Percentiles rank a stretch among this genome's conserved stretches.
These are phyloP conservation scores for Poicephalus meyeri DNA, from an alignment of 2,113 vertebrate species.

Conservation along the genomic window DNA sequence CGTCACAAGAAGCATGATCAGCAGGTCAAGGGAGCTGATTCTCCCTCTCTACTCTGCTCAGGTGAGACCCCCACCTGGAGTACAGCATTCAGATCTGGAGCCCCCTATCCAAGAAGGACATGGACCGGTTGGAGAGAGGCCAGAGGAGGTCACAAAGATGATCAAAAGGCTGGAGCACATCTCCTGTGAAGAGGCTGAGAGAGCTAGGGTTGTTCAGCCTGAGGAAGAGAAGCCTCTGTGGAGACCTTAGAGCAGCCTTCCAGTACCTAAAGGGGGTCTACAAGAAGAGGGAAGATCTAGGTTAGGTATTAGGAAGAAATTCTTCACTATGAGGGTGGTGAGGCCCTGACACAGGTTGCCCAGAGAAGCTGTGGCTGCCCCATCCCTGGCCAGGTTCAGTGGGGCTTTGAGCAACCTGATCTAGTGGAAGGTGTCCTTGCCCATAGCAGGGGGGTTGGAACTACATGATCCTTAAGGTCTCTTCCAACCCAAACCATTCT, in stretches of 20 bases:
- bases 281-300: background rate
- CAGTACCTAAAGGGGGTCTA: background rate
- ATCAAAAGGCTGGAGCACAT: background rate
- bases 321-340: background rate
- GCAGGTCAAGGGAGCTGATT: background rate
- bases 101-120: background rate
- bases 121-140: background rate
- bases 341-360: background rate
- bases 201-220: background rate
- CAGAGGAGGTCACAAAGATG: background rate
- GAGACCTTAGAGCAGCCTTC: background rate
- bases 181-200: background rate
- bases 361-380: background rate
- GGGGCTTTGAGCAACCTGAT: background rate
- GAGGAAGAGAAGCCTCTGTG: background rate
- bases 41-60: background rate
- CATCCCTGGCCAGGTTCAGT: background rate
- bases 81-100: background rate
- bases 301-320: background rate
- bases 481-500: background rate
- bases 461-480: background rate
- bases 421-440: background rate
- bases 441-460: background rate
- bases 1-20: background rate
- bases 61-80: background rate